A percentile compares a stretch with the other conserved stretches of the same genome.
phyloP scores from a whole-genome alignment of 1,140 invertebrate genomes.

The Atta texana region DNA sequence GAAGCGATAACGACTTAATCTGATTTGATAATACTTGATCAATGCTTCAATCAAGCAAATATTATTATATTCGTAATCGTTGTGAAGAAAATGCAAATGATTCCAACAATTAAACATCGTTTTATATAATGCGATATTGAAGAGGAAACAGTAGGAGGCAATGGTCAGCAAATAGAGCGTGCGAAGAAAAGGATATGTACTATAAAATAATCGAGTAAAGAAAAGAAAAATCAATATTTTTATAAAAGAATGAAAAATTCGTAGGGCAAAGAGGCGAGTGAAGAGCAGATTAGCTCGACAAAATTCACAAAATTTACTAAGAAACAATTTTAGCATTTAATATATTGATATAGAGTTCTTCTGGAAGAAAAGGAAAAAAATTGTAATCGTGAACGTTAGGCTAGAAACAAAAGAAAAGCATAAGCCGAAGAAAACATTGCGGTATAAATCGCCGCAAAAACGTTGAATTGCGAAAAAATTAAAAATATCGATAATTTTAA shows the following conservation, averaged over 20 bases:
- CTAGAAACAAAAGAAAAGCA: not conserved
- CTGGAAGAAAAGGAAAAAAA: not conserved
- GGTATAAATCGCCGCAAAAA: no score
- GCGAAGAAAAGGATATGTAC: not conserved
- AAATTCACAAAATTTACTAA: conserved; percentile 14
- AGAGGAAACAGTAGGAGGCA: not conserved
- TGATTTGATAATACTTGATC: not conserved
- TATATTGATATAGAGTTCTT: not conserved
- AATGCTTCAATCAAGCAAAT: not conserved
- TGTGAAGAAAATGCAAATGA: not conserved
- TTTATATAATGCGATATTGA: not conserved
- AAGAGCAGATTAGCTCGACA: not conserved
- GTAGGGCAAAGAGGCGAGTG: not conserved
- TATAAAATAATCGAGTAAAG: not conserved
- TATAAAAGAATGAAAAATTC: not conserved
- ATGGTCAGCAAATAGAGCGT: not conserved
- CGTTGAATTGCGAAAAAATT: no score
- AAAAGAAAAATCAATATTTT: not conserved
- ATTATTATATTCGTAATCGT: not conserved
- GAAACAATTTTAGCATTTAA: not conserved
- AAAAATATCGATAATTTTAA: no score
- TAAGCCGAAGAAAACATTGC: no score
- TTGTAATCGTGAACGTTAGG: not conserved
- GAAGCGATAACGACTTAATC: not conserved
- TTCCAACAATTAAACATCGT: not conserved